A percentile compares a stretch with the other conserved stretches of the same genome.
These are phyloP conservation scores for Boulengeromyrus knoepffleri DNA, from an alignment of 2,113 vertebrate species.

Conservation along the genomic window DNA sequence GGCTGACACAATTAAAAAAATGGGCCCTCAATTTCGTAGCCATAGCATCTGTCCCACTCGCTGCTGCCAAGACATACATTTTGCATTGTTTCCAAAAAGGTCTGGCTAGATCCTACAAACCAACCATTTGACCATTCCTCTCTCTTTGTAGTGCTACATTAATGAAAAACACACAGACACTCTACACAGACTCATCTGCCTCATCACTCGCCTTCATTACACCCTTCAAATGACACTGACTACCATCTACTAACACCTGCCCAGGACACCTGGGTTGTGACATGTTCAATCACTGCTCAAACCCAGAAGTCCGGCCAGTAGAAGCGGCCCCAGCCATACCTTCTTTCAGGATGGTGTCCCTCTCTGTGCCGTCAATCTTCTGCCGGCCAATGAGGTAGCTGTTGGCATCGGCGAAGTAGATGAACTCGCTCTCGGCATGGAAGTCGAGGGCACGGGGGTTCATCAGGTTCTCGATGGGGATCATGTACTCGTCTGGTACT, in stretches of 20 bases:
- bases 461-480: conserved; percentile 96
- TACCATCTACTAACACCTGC: background rate
- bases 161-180: background rate
- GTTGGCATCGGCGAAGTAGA: conserved; percentile 93
- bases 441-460: conserved; percentile 92
- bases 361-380: conserved; percentile 86
- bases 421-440: conserved; percentile 82
- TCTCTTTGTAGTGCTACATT: background rate
- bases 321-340: conserved; percentile 53
- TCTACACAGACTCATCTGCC: background rate
- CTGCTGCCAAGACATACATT: background rate
- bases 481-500: conserved; percentile 93
- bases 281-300: background rate
- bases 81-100: background rate
- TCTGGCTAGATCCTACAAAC: background rate
- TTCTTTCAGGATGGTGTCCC: conserved; percentile 88
- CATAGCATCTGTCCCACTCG: background rate
- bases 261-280: background rate
- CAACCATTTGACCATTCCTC: background rate
- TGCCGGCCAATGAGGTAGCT: conserved; percentile 92
- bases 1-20: conserved; percentile 13
- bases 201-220: background rate
- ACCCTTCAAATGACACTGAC: background rate
- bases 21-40: background rate
- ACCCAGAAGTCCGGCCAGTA: background rate